These are phyloP conservation scores for Archocentrus centrarchus DNA, from an alignment of 2,113 vertebrate genomes.

Conservation along the genomic window DNA sequence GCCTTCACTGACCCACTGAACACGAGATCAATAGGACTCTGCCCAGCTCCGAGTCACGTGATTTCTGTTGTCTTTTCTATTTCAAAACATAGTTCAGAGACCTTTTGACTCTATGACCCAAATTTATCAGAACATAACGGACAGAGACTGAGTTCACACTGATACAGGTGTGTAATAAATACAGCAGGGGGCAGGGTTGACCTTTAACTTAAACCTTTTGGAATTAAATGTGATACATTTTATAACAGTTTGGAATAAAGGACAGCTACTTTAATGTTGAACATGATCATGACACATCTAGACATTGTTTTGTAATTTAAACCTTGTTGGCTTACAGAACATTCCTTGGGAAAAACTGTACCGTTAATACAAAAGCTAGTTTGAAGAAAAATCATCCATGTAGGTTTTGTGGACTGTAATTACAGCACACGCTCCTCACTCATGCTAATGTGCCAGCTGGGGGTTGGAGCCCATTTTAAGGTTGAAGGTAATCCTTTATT, in stretches of 20 bases:
- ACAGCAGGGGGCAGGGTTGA: too few relatives aligned
- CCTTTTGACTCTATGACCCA: conserved; percentile 37
- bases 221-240: background rate
- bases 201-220: background rate
- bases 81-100: conserved; percentile 36
- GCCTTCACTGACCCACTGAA: conserved; percentile 21
- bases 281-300: too few relatives aligned
- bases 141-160: background rate
- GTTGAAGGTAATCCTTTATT: conserved; percentile 68
- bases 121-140: conserved; percentile 15
- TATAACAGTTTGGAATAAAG: background rate
- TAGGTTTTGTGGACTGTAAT: background rate
- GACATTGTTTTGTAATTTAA: too few relatives aligned
- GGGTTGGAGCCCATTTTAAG: conserved; percentile 36
- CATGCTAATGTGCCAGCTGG: conserved; percentile 34
- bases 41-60: background rate
- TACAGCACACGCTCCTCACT: background rate
- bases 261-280: too few relatives aligned
- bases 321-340: too few relatives aligned
- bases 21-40: conserved; percentile 28
- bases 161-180: background rate
- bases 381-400: background rate
- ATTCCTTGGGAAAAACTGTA: too few relatives aligned
- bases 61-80: conserved; percentile 4
- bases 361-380: too few relatives aligned